Conservation (phyloP, 2,797 vertebrate genomes). For the Eremophila alpestris region DNA sequence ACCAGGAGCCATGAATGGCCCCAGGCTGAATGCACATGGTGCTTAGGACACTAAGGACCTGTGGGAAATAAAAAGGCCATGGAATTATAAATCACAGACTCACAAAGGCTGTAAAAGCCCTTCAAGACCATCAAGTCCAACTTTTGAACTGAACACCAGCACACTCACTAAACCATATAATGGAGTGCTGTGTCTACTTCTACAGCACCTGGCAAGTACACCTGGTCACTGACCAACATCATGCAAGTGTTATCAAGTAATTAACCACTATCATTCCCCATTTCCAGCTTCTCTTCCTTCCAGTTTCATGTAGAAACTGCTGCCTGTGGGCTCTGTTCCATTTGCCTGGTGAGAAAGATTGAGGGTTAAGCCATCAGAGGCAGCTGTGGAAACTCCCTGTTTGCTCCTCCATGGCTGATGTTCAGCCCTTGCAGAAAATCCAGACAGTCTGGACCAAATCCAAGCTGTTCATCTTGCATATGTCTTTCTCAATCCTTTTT, state of each 20-base stretch:
- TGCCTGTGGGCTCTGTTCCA: background rate
- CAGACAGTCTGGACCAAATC: background rate
- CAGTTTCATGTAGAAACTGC: background rate
- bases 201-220: background rate
- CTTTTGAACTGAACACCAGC: background rate
- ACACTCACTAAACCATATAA: background rate
- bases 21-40: background rate
- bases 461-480: background rate
- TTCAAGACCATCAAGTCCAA: background rate
- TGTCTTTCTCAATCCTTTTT: background rate
- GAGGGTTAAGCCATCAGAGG: background rate
- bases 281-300: background rate
- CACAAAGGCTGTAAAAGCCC: background rate
- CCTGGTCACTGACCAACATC: background rate
- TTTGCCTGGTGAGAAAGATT: background rate
- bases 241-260: background rate
- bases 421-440: background rate
- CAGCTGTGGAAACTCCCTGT: background rate
- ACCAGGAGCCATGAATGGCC: background rate
- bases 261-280: background rate
- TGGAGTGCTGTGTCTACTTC: background rate
- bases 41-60: background rate
- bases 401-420: background rate
- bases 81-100: background rate
- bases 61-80: background rate